phyloP scores from a whole-genome alignment of 2,113 vertebrate species.

The Thryonomys swinderianus region DNA sequence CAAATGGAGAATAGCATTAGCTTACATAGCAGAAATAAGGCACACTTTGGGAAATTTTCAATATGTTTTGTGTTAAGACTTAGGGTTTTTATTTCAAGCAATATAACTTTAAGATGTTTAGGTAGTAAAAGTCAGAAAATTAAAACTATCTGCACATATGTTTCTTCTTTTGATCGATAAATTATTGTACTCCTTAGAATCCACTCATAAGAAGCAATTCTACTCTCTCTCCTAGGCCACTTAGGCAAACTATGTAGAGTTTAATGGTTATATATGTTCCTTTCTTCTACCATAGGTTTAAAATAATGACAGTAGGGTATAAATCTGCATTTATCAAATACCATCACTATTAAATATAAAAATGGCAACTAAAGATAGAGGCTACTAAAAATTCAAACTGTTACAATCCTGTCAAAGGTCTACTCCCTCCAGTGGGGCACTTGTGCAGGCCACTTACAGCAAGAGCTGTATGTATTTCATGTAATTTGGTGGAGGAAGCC shows the following conservation, averaged over 20 bases:
- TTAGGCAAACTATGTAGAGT: neutral
- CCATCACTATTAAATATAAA: constrained; percentile 28
- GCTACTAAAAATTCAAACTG: constrained; percentile 24
- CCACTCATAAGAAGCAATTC: neutral
- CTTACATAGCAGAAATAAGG: constrained; percentile 24
- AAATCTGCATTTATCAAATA: constrained; percentile 7
- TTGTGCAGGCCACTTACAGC: neutral
- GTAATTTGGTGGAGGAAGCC: constrained; percentile 34
- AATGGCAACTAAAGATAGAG: neutral
- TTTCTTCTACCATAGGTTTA: constrained; percentile 49
- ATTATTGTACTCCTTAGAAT: constrained; percentile 13
- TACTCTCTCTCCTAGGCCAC: neutral
- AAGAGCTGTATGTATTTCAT: neutral
- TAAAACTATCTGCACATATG: neutral
- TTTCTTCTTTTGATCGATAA: constrained; percentile 16
- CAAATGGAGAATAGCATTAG: neutral
- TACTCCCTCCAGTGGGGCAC: neutral
- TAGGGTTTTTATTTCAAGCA: constrained; percentile 34
- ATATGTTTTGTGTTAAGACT: neutral
- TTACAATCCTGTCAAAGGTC: constrained; percentile 22
- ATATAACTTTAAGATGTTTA: constrained; percentile 39
- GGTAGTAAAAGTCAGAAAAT: constrained; percentile 11
- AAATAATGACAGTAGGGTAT: constrained; percentile 44
- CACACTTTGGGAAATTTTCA: neutral
- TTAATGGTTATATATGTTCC: constrained; percentile 47